Evolutionary conservation across 2,888 invertebrate genomes (phyloP).

Genomic region (Aphidius colemani): DNA sequence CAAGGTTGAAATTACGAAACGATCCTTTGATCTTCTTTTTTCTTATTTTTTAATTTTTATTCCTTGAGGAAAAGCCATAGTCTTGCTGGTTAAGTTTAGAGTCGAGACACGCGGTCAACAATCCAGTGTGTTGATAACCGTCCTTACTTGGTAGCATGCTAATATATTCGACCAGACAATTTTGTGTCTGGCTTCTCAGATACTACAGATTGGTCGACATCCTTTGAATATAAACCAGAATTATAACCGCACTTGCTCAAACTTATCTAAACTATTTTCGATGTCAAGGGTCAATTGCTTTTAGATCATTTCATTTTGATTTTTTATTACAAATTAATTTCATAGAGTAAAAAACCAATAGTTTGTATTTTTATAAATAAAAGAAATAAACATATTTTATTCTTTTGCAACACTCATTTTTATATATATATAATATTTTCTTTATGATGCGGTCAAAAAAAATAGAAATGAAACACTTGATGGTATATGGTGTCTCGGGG

Average conservation of each 20-base stretch:
- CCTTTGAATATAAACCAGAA: slow-evolving; percentile 41
- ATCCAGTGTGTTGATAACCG: slow-evolving; percentile 51
- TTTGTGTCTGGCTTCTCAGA: slow-evolving; percentile 27
- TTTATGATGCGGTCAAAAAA: not conserved
- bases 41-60: not conserved
- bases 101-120: slow-evolving; percentile 45
- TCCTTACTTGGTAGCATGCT: slow-evolving; percentile 42
- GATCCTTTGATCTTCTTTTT: not conserved
- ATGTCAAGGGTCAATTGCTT: no score
- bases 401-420: no score
- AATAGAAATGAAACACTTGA: not conserved
- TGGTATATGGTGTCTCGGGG: slow-evolving; percentile 17
- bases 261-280: no score
- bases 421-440: slow-evolving; percentile 1
- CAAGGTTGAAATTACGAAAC: not conserved
- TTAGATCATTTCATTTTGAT: no score
- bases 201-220: slow-evolving; percentile 41
- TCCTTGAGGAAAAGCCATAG: not conserved
- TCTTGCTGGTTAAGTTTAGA: slow-evolving; percentile 37
- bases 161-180: slow-evolving; percentile 36
- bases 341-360: no score
- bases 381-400: no score
- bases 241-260: no score
- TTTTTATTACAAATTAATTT: no score
- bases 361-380: no score